phyloP scores from a whole-genome alignment of 2,797 vertebrate genomes.

The Sebastes steindachneri region DNA sequence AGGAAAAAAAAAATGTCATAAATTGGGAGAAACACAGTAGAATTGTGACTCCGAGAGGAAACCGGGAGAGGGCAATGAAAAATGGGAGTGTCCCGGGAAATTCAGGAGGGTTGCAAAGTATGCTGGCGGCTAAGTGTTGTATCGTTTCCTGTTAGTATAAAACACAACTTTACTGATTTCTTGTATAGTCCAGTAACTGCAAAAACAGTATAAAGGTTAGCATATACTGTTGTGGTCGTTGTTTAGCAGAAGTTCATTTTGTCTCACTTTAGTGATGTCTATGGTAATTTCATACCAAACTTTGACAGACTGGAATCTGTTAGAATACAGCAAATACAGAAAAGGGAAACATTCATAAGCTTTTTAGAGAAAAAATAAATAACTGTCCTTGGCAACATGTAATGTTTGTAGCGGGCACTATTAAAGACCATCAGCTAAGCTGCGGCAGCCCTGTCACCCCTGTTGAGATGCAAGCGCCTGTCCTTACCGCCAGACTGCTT shows the following conservation, averaged over 20 bases:
- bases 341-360: background rate
- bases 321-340: background rate
- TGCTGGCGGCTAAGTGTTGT: too few relatives aligned
- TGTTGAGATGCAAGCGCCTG: constrained; percentile 61
- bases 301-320: background rate
- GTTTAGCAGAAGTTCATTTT: background rate
- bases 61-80: too few relatives aligned
- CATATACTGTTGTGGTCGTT: background rate
- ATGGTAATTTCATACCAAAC: background rate
- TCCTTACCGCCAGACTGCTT: constrained; percentile 70
- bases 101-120: too few relatives aligned
- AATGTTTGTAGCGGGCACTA: constrained; percentile 21
- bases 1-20: too few relatives aligned
- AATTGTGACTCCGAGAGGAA: too few relatives aligned
- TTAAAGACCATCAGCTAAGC: constrained; percentile 62
- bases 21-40: too few relatives aligned
- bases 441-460: constrained; percentile 68
- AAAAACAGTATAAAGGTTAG: background rate
- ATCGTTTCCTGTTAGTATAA: too few relatives aligned
- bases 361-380: background rate
- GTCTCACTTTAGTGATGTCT: background rate
- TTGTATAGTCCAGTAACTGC: too few relatives aligned
- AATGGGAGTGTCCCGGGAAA: too few relatives aligned
- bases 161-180: too few relatives aligned
- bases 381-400: background rate